Percentiles rank a stretch among this genome's conserved stretches.
Evolutionary conservation across 2,113 vertebrate genomes (phyloP).

Genomic region (Myocastor coypus): DNA sequence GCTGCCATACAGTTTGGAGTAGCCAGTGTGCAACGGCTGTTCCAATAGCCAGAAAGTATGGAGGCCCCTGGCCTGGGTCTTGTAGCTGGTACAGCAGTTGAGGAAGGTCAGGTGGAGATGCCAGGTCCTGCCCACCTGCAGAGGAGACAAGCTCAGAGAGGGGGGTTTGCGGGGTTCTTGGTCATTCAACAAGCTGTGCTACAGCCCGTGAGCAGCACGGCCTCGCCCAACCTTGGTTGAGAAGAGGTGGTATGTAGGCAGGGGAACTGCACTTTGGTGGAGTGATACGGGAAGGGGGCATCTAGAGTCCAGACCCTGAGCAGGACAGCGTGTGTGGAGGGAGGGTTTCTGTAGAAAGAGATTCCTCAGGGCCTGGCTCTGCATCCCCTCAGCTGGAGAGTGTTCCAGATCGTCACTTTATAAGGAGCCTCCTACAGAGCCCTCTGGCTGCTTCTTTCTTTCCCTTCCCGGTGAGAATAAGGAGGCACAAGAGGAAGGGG

Average conservation of each 20-base stretch:
- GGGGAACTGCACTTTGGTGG: background rate
- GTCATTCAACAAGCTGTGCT: fast-evolving
- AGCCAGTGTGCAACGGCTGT: fast-evolving
- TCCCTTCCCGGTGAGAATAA: background rate
- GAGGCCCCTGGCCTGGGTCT: background rate
- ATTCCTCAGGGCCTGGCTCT: background rate
- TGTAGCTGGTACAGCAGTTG: background rate
- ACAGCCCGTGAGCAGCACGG: background rate
- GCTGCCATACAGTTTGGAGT: fast-evolving
- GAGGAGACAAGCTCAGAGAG: background rate
- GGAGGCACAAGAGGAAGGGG: background rate
- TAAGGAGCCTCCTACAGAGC: background rate
- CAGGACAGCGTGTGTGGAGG: no score
- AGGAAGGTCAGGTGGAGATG: background rate
- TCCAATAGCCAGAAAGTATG: background rate
- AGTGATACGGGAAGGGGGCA: background rate
- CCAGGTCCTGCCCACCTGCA: background rate
- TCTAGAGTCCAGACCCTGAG: background rate
- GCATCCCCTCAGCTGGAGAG: background rate
- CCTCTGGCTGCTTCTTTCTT: background rate
- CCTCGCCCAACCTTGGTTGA: background rate
- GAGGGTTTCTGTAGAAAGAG: background rate
- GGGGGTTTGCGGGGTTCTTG: background rate
- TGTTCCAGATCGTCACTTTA: background rate
- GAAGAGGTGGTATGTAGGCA: background rate